These are phyloP conservation scores for Steatocranus sp. DNA, from an alignment of 2,797 vertebrate genomes.

Conservation along the genomic window DNA sequence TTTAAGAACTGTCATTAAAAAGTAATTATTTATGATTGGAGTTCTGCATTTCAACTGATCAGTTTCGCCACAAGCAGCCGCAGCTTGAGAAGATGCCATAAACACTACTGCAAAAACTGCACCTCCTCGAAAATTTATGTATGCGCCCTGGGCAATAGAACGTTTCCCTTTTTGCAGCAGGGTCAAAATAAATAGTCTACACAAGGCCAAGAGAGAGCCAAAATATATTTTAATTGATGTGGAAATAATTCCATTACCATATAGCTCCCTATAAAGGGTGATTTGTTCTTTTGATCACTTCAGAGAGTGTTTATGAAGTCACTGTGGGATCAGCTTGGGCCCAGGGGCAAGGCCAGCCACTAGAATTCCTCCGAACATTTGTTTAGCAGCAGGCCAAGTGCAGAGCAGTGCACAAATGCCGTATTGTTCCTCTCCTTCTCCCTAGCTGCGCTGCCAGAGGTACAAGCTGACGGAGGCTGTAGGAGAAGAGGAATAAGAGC, in stretches of 20 bases:
- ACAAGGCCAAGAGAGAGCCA: constrained; percentile 21
- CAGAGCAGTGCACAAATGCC: constrained; percentile 63
- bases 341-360: constrained; percentile 56
- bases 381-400: constrained; percentile 69
- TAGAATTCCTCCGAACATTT: constrained; percentile 75
- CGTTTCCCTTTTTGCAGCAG: constrained; percentile 16
- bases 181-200: constrained; percentile 44
- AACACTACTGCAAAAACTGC: not conserved
- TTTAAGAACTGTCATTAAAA: not conserved
- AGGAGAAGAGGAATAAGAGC: constrained; percentile 3
- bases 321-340: constrained; percentile 52
- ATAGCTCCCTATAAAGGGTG: constrained; percentile 51
- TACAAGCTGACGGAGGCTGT: constrained; percentile 42
- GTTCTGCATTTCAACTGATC: not conserved
- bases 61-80: not conserved
- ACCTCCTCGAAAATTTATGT: not conserved
- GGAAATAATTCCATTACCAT: constrained; percentile 66
- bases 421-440: constrained; percentile 65
- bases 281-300: constrained; percentile 64
- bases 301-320: constrained; percentile 64
- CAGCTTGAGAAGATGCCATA: not conserved
- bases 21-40: not conserved
- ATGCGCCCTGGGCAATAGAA: constrained; percentile 13
- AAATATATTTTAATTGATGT: constrained; percentile 55
- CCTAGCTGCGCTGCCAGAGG: constrained; percentile 54